These are phyloP conservation scores for Gulo gulo DNA, from an alignment of 2,113 vertebrate species.

Conservation along the genomic window DNA sequence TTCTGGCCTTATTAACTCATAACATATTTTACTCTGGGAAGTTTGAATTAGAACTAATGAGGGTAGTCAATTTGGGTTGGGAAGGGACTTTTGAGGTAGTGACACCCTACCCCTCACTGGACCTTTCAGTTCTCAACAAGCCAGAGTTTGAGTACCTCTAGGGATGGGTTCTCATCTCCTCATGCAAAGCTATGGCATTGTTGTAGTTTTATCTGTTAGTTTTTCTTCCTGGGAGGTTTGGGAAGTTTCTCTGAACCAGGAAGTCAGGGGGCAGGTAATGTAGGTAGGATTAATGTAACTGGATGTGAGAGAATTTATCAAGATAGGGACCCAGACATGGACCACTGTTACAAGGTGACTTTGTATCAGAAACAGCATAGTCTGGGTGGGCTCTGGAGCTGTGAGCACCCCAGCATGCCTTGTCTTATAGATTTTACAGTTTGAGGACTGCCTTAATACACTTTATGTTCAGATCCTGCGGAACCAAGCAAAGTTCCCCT, in stretches of 20 bases:
- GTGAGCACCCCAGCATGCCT: not conserved
- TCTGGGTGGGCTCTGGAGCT: not conserved
- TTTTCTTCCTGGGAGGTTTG: not conserved
- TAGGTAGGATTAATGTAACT: not conserved
- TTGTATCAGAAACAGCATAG: not conserved
- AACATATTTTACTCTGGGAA: not conserved
- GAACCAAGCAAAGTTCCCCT: not conserved
- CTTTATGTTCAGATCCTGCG: not conserved
- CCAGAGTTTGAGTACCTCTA: not conserved
- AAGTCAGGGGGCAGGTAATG: not conserved
- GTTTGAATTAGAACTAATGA: not conserved
- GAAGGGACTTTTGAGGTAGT: not conserved
- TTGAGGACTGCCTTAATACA: not conserved
- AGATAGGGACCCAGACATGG: not conserved
- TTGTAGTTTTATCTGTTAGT: not conserved
- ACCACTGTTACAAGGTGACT: not conserved
- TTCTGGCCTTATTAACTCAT: not conserved
- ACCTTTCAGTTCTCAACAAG: not conserved
- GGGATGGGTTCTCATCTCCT: not conserved
- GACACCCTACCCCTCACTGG: not conserved
- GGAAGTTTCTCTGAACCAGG: not conserved
- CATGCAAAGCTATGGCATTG: not conserved
- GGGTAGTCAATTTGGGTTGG: not conserved
- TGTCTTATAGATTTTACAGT: not conserved
- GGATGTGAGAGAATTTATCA: not conserved